A percentile compares a stretch with the other conserved stretches of the same genome.
Evolutionary conservation across 64 coral and sea anemone genomes (phyloP).

Genomic region (Astreopora myriophthalma): DNA sequence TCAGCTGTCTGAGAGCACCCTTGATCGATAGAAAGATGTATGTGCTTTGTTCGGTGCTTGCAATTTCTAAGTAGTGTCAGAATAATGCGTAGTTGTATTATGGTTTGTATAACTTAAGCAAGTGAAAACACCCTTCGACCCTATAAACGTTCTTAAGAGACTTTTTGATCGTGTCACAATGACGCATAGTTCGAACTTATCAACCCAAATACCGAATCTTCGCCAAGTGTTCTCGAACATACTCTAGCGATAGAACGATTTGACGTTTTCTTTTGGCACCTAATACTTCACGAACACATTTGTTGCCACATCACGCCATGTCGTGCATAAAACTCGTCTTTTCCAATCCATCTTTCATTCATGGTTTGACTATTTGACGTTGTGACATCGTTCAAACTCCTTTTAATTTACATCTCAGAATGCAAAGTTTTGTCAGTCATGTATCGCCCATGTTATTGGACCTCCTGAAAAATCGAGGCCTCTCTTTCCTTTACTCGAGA

Average conservation of each 20-base stretch:
- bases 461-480: neutral
- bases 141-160: too few species aligned
- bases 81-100: too few species aligned
- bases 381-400: neutral
- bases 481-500: conserved; percentile 6
- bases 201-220: too few species aligned
- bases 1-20: too few species aligned
- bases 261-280: neutral
- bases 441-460: conserved; percentile 1
- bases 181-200: too few species aligned
- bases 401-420: neutral
- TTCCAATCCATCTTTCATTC: neutral
- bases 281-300: neutral
- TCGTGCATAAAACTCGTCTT: neutral
- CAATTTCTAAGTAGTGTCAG: too few species aligned
- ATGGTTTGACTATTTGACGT: neutral
- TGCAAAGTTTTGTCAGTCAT: neutral
- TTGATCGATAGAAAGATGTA: too few species aligned
- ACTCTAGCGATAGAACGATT: neutral
- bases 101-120: too few species aligned
- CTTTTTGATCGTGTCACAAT: too few species aligned
- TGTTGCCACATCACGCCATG: neutral
- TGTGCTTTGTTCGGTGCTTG: too few species aligned
- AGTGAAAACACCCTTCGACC: too few species aligned
- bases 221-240: neutral